Evolutionary conservation across 1,140 invertebrate genomes (phyloP), one percentile per base, ranked within the genome.

Genomic region (Meloidogyne exigua): DNA sequence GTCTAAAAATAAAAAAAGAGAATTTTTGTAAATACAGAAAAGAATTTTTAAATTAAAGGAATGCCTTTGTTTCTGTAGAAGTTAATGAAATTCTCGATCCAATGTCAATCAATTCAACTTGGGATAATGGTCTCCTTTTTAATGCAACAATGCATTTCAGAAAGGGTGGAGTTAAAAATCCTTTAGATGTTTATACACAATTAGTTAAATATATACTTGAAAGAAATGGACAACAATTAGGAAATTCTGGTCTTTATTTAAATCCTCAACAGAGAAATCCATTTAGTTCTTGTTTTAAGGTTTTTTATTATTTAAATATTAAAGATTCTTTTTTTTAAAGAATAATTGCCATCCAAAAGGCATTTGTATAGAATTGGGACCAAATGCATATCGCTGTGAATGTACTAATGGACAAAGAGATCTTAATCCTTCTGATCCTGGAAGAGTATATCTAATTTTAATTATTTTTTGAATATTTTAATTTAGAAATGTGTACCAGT

Each of bases 61-160:
- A 83, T 69, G 79, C 84, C 2, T 87, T 87, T 71, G 84, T 87
- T 25, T 76, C 76, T 36, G 81, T 81, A 23, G 85, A 87, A 76
- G 86, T 87, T 12, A 87, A 87, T 68, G 85, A 87, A 21, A 87
- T 87, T 69, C 28, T 83, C 11, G 82, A 87, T 66, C 85, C 85
- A 67, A 81, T 79, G 49, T 25, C 72, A 28, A 72, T 87, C n/a
- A 87, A 87, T 70, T 81, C 81, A 13, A 83, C 71, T 63, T 84
- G 79, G 79, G 86, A 88, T 62, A 87, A 76, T 26, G 85, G 85
- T n/a, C 68, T 88, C 25, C 70, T 85, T 18, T 88, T 80, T 76
- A 86, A 86, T 44, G 75, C 84, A 15, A 86, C 85, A 12, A 83
- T 86, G 78, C 75, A 87, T 76, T 86, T 86, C 80, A 76, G 84